phyloP scores from a whole-genome alignment of 2,888 invertebrate species.

The Mellilla xanthometata region DNA sequence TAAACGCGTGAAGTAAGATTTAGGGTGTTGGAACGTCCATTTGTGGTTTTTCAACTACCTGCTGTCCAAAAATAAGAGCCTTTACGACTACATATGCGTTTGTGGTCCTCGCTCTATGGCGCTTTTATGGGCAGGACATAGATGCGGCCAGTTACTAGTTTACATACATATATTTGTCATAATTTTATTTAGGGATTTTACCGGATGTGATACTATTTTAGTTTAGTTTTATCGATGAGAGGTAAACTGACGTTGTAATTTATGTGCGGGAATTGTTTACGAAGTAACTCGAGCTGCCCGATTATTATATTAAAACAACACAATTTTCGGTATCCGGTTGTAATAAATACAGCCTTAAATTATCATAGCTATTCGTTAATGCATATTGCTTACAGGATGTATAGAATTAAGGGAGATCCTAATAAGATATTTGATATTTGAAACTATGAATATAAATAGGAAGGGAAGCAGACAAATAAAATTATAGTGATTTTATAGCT shows the following conservation, averaged over 20 bases:
- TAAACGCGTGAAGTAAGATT: not conserved
- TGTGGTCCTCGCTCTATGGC: constrained; percentile 4
- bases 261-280: constrained; percentile 43
- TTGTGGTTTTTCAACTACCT: constrained; percentile 19
- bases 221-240: constrained; percentile 65
- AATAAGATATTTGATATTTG: constrained; percentile 4
- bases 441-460: constrained; percentile 3
- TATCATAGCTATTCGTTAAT: constrained; percentile 5
- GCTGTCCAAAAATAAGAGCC: constrained; percentile 11
- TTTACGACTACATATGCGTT: constrained; percentile 19
- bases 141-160: constrained; percentile 32
- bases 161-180: constrained; percentile 38
- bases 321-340: constrained; percentile 28
- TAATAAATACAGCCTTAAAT: constrained; percentile 30
- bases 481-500: no score
- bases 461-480: not conserved
- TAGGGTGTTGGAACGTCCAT: constrained; percentile 4
- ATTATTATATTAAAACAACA: constrained; percentile 27
- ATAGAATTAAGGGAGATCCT: constrained; percentile 2
- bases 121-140: constrained; percentile 39
- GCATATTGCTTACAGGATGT: constrained; percentile 10
- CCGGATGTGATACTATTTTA: constrained; percentile 57
- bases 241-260: constrained; percentile 47
- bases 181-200: constrained; percentile 43
- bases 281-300: constrained; percentile 32